Evolutionary conservation across 2,888 invertebrate genomes (phyloP), one percentile per base, ranked within the genome.

Genomic region (Agrotis exclamationis): DNA sequence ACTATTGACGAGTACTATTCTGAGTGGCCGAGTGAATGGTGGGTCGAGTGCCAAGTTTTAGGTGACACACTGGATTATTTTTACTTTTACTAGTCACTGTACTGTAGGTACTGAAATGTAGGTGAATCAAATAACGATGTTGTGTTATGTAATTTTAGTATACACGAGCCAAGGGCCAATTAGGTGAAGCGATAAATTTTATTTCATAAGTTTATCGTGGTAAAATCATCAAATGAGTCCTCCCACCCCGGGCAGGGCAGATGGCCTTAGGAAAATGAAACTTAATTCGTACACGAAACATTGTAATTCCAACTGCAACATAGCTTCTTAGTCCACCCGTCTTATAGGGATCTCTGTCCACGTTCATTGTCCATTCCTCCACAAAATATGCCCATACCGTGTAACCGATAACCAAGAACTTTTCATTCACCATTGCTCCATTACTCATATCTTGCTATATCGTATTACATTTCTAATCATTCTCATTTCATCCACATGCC

Each of bases 51-150:
- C 80, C 83, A 76, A 80, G 67, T 65, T 71, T 68, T 71, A 7
- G 47, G 48, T 76, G 85, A 83, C 76, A 82, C 67, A 72, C 48
- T 47, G 24, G 51, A 69, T 76, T 82, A 82, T 74, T 79, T 84
- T 67, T 75, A 75, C 62, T 66, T 79, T 80, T 80, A 73, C 73
- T 66, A 63, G 68, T 59, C 82, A 66, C 33, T 22, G 56, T 74
- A 67, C 50, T 72, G 62, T 77, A 72, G 65, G 65, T 63, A 68
- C 56, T 60, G 60, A 51, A 63, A 82, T 71, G 60, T 82, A 56
- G 83, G 68, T 82, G 79, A 68, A 82, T 72, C 64, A 63, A 64
- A 77, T 80, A 48, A 51, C 53, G 69, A 58, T 76, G 48, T 50
- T 28, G 51, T 44, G 24, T 74, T 67, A 59, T 44, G 63, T 76